phyloP scores from a whole-genome alignment of 2,113 vertebrate species.

The Rafetus swinhoei region DNA sequence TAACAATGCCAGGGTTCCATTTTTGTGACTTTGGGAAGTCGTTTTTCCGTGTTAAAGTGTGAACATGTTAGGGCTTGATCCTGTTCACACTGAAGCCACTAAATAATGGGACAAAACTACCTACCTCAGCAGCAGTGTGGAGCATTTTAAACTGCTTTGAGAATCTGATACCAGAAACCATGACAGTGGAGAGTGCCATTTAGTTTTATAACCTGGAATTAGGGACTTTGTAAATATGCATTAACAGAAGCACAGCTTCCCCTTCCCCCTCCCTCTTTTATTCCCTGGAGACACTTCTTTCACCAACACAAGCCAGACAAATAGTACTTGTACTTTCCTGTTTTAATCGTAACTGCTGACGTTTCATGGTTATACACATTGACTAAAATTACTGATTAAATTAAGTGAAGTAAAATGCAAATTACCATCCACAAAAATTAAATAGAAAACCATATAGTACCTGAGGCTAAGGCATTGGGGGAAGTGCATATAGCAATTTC shows the following conservation, averaged over 20 bases:
- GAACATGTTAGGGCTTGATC: neutral
- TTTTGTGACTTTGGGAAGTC: neutral
- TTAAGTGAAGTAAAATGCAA: conserved; percentile 62
- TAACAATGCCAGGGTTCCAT: neutral
- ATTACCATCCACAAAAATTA: conserved; percentile 33
- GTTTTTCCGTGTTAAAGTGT: neutral
- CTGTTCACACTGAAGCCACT: conserved; percentile 7
- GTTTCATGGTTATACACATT: neutral
- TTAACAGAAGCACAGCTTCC: neutral
- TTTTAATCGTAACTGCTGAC: conserved; percentile 33
- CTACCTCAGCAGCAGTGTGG: conserved; percentile 5
- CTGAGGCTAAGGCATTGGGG: neutral
- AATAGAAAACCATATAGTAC: conserved; percentile 6
- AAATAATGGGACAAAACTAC: conserved; percentile 1
- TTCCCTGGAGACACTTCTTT: neutral
- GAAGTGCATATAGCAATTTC: conserved; percentile 24
- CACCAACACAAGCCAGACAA: neutral
- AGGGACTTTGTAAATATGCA: neutral
- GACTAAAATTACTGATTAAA: conserved; percentile 4
- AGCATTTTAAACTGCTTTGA: conserved; percentile 29
- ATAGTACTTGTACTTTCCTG: neutral
- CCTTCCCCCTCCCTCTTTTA: neutral
- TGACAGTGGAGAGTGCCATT: neutral
- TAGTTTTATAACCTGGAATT: conserved; percentile 11
- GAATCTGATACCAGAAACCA: conserved; percentile 25